Evolutionary conservation across 1,140 invertebrate species (phyloP).

Genomic region (Pseudobourletiella spinata): DNA sequence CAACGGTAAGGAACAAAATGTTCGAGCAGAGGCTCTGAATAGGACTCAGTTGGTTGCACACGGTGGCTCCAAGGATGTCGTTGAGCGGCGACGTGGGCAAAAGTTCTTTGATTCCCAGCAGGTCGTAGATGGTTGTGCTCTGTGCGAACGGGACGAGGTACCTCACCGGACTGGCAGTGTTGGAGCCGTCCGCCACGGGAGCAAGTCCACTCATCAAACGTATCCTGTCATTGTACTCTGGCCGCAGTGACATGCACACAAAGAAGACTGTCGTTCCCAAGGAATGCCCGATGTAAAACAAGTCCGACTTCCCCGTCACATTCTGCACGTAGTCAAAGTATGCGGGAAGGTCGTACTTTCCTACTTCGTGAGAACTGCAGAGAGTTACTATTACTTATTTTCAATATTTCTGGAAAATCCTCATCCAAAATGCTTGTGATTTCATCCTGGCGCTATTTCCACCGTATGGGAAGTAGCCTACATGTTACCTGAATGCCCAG

Average conservation of each 20-base stretch:
- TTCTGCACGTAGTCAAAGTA: no score
- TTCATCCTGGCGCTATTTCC: no score
- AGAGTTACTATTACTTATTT: not conserved
- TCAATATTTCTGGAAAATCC: not conserved
- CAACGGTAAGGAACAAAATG: not conserved
- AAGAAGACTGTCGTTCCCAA: constrained; percentile 28
- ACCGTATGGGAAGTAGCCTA: no score
- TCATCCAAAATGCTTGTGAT: not conserved
- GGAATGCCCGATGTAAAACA: no score
- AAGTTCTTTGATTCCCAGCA: not conserved
- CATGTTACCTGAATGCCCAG: constrained; percentile 35
- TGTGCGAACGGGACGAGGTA: constrained; percentile 10
- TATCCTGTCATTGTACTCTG: constrained; percentile 37
- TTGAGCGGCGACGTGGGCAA: not conserved
- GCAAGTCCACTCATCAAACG: constrained; percentile 54
- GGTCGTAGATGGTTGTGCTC: not conserved
- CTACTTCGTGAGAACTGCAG: constrained; percentile 55
- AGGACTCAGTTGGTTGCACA: not conserved
- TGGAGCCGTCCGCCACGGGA: not conserved
- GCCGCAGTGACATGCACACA: constrained; percentile 32
- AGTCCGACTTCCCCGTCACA: no score
- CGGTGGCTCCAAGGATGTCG: not conserved
- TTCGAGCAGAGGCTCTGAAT: not conserved
- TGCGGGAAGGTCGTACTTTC: constrained; percentile 52
- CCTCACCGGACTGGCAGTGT: constrained; percentile 11